Evolutionary conservation across 2,888 invertebrate genomes (phyloP), one percentile per base, ranked within the genome.

Genomic region (Zaprionus lineosus): DNA sequence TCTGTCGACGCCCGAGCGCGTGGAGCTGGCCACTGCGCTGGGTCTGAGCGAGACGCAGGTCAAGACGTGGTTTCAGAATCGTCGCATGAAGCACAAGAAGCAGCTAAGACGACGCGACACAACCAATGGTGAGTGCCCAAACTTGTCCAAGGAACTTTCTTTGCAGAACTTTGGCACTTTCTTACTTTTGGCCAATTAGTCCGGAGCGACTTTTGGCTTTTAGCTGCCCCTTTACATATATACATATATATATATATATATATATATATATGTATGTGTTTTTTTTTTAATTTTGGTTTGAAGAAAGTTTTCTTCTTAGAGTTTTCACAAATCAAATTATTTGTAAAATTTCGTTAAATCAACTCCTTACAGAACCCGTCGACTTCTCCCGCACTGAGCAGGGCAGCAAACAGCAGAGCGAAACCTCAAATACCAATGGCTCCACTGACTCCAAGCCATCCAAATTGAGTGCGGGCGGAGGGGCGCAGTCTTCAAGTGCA

Each of bases 11-110:
- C 98, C 98, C 0, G 98, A 98, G 89, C 92, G 98, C 3, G 97
- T 98, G 7, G 98, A 98, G 89, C 91, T 98, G 53, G 98, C 98
- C 0, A 95, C 95, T 0, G 97, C 97, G 0, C 92, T 98, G 40
- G 97, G 95, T 88, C 92, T 98, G 11, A 98, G 98, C 8, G 98
- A 98, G 91, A 98, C 98, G 0, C 94, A 98, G 92, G 97, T 98
- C 67, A 98, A 98, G 91, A 98, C 98, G 60, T 98, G 98, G 98
- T 98, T 98, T 91, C 98, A 98, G 91, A 98, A 98, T 91, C 91
- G 98, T 16, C 92, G 98, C 77, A 98, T 98, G 98, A 97, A 97
- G 88, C 97, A 97, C 89, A 97, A 97, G 92, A 97, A 97, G 86
- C 96, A 97, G 87, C 91, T 97, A 90, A 69, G 90, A 29, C 74